These are phyloP conservation scores for Lepus europaeus DNA, from an alignment of 2,113 vertebrate genomes.

Conservation along the genomic window DNA sequence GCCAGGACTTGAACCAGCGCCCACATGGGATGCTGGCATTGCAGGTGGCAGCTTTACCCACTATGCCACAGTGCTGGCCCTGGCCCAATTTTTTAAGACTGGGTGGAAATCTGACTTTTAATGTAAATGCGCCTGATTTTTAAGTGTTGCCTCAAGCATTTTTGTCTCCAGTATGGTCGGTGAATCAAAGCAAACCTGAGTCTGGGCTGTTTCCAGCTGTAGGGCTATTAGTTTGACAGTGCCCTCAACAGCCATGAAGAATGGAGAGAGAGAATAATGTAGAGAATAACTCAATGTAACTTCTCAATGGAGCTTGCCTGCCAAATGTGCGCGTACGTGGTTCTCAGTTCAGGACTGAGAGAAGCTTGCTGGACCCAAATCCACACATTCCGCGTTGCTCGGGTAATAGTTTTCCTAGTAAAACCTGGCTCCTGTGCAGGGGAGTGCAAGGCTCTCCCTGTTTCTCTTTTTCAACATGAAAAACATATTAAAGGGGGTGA, in stretches of 20 bases:
- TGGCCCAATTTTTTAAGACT: neutral
- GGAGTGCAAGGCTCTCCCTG: neutral
- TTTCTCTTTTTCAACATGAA: neutral
- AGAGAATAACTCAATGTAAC: constrained; percentile 12
- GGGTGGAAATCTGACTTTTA: constrained; percentile 43
- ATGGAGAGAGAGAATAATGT: constrained; percentile 1
- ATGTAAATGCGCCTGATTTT: neutral
- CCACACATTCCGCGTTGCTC: neutral
- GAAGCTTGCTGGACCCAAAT: neutral
- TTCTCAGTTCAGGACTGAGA: constrained; percentile 55
- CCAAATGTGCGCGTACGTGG: constrained; percentile 25
- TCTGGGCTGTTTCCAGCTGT: neutral
- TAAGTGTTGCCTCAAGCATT: neutral
- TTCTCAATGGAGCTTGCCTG: constrained; percentile 26
- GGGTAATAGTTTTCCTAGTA: neutral
- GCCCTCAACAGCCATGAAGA: neutral
- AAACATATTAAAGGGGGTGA: neutral
- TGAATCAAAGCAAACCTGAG: constrained; percentile 18
- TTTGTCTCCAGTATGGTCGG: neutral
- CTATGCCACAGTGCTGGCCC: too few species aligned
- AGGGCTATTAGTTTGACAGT: neutral
- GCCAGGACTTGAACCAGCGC: too few species aligned
- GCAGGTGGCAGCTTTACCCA: too few species aligned
- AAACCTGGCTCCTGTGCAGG: neutral
- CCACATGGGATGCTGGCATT: too few species aligned